Base-by-base conservation (phyloP, 2,888 invertebrate genomes). In the Herminia tarsipennalis region DNA sequence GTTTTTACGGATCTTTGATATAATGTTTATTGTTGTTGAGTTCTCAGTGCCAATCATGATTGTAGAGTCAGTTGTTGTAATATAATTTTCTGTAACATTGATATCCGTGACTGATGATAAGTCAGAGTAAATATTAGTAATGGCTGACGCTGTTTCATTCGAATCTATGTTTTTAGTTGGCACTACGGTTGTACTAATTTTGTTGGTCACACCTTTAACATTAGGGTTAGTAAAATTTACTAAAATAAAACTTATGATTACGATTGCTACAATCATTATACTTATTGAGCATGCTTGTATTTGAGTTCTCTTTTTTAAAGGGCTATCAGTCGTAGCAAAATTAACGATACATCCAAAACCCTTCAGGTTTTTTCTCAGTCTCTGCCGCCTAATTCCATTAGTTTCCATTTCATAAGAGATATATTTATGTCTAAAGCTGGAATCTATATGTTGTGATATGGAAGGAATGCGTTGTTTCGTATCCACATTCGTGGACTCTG, bases 241-340 rank as follows among this genome's bases (percentile, higher is more conserved):
- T 75, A 92, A 81, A 76, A 92, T 73, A 76, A 92, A 86, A 81
- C 89, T 88, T 78, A 92, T 89, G 17, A 88, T 78, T 76, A 92
- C 79, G 49, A 92, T 89, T 52, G 92, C 89, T 74, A 92, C 70
- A 68, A 92, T 86, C 88, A 91, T 90, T 71, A 91, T 81, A 81
- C 88, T 90, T 81, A 91, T 88, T 86, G 91, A 91, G 85, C 89
- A 91, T 49, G 90, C 90, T 76, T 89, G 88, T 73, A 92, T 88
- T 78, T 89, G 90, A 58, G 86, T 91, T 68, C 88, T 77, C 67
- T 88, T 92, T 57, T 88, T 90, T 27, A 88, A 77, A 44, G 86
- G 81, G 64, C 82, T 87, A 64, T 91, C 88, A 63, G 83, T 83
- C 62, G 88, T 71, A 51, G 87, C 78, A 64, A 90, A 86, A 66